Evolutionary conservation across 2,888 invertebrate genomes (phyloP), one percentile per base, ranked within the genome.

Genomic region (Phorcus lineatus): DNA sequence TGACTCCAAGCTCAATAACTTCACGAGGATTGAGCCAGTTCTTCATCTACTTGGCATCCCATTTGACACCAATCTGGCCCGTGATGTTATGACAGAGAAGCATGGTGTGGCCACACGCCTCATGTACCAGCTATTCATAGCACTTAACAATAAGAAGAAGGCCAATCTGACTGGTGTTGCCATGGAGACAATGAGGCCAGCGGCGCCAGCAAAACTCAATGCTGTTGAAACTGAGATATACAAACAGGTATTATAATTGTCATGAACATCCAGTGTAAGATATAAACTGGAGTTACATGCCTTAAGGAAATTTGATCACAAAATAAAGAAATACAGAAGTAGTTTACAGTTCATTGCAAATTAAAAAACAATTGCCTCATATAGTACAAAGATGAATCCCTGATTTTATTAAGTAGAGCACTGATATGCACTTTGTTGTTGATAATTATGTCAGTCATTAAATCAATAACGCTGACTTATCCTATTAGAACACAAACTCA

Each of bases 1-100:
- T 36, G 92, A 92, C 79, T 90, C 92, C 22, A 92, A 92, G 85
- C 91, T 93, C 82, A 93, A 93, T 85, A 93, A 93, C 83, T 93
- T 93, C 82, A 93, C 91, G 13, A 86, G 92, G 36, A 81, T 93
- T 81, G 93, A 93, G 83, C 93, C 93, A 22, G 88, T 89, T 13
- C 84, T 93, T 24, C 91, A 92, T 84, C 83, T 92, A 55, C 86
- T 93, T 82, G 91, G 89, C 17, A 91, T 93, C 47, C 91, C 91
- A n/a, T 93, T 93, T 88, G 92, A 93, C 82, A 92, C 92, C 16
- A 92, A 91, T 82, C 81, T 90, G 53, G 93, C 93, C n/a, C 85
- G 92, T n/a, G 91, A 91, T 84, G 90, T 93, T 74, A 93, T 93
- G 92, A 92, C 91, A 67, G 92, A 93, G 84, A 91, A 90, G 74